These are phyloP conservation scores for Drosophila infuscata DNA, from an alignment of 2,888 invertebrate species.

Conservation along the genomic window DNA sequence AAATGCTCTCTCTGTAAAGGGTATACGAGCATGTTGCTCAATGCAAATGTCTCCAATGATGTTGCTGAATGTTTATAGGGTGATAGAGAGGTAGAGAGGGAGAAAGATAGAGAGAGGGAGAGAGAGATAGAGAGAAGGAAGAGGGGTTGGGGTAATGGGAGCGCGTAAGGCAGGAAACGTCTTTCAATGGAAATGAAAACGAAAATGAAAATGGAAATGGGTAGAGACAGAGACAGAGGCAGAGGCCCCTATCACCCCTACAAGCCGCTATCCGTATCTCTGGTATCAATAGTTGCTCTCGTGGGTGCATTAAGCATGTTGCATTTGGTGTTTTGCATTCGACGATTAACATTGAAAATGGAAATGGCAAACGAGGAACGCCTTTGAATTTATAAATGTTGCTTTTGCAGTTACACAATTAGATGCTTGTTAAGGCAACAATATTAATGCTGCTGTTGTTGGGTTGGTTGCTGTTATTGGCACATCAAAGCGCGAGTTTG, in stretches of 20 bases:
- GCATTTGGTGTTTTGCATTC: constrained; percentile 42
- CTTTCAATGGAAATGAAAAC: constrained; percentile 80
- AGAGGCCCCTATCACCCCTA: not conserved
- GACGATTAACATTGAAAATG: constrained; percentile 80
- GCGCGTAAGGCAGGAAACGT: constrained; percentile 67
- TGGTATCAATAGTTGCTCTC: constrained; percentile 33
- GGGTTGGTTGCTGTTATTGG: constrained; percentile 27
- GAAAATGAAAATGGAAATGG: constrained; percentile 74
- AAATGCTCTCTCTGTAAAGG: not conserved
- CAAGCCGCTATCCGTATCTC: not conserved
- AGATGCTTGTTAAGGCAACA: constrained; percentile 63
- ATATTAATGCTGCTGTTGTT: constrained; percentile 23
- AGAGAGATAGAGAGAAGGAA: not conserved
- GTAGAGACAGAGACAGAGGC: constrained; percentile 12
- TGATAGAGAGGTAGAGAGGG: not conserved
- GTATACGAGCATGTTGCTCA: constrained; percentile 15
- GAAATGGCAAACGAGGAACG: constrained; percentile 53
- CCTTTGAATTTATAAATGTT: constrained; percentile 73
- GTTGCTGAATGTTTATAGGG: constrained; percentile 10
- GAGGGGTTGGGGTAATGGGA: constrained; percentile 22
- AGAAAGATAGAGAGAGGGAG: not conserved
- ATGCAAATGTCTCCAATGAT: constrained; percentile 47
- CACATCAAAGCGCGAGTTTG: constrained; percentile 47
- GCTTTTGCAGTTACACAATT: constrained; percentile 73
- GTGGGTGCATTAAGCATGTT: constrained; percentile 52